Base-by-base conservation (phyloP, 2,888 invertebrate genomes). In the Amphipyra berbera region DNA sequence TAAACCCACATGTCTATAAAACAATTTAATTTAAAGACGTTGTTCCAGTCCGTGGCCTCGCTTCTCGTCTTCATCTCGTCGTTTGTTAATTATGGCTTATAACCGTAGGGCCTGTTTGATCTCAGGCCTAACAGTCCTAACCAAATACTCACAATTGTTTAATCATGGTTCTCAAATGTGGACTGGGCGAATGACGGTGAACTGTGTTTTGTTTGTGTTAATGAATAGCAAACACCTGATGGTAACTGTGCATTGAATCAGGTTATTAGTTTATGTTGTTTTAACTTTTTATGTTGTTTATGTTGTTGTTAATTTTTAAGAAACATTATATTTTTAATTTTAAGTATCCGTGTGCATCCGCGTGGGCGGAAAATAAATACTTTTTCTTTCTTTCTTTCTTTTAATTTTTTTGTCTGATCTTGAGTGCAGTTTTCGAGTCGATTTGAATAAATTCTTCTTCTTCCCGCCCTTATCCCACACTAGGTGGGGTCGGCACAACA, bases 81-180 rank as follows among this genome's bases (percentile, higher is more conserved):
- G 57, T 55, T 53, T 66, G 61, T 71, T 70, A 66, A 71, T 66
- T 71, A 76, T 68, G 50, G 62, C 50, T 71, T 59, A 71, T 59
- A 52, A 64, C 59, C 59, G 42, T 48, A 63, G 53, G 21, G 58
- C 45, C 41, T 56, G 57, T 68, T 62, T 64, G 62, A 66, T 61
- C 62, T 55, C 54, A 46, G 53, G 38, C 61, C 37, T 41, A 14
- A 21, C 21, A 50, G 55, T 73, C 79, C 79, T 77, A 77, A 77
- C 63, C 46, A 77, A 77, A 77, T 76, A 79, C 69, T 76, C 63
- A 38, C 49, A 61, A 79, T 67, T 73, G 79, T 79, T 67, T 73
- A 69, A 76, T 69, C 50, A 67, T 64, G 61, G 61, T 60, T 49
- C 56, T 59, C 68, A 63, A 78, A 76, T 69, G 63, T 68, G 65